These are phyloP conservation scores for Halictus quadricinctus DNA, from an alignment of 2,888 invertebrate genomes.

Conservation along the genomic window DNA sequence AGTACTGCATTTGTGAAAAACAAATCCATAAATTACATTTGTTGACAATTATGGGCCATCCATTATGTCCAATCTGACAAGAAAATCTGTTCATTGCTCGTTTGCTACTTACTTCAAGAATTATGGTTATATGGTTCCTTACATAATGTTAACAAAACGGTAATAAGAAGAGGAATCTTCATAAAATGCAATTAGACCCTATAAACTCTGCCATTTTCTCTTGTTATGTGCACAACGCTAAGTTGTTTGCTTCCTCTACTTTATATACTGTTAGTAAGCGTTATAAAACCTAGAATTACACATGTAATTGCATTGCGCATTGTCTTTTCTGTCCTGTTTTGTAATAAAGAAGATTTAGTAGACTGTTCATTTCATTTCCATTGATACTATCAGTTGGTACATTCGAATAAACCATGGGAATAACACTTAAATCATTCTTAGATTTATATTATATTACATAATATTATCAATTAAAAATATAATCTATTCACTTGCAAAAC, in stretches of 20 bases:
- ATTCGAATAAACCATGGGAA: background rate
- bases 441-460: background rate
- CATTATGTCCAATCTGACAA: background rate
- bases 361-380: background rate
- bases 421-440: background rate
- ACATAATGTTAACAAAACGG: background rate
- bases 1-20: no score
- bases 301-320: background rate
- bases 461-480: background rate
- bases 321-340: background rate
- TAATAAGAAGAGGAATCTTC: slow-evolving; percentile 4
- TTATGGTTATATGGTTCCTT: background rate
- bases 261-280: background rate
- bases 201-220: slow-evolving; percentile 15
- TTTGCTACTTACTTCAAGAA: background rate
- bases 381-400: background rate
- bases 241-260: background rate
- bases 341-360: background rate
- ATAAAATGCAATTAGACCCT: slow-evolving; percentile 23
- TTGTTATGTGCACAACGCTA: background rate
- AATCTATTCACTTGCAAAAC: background rate
- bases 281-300: slow-evolving; percentile 14
- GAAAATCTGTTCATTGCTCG: background rate
- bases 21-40: background rate
- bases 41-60: background rate